Base-by-base conservation (phyloP, 2,797 vertebrate species). In the Microchirus variegatus region DNA sequence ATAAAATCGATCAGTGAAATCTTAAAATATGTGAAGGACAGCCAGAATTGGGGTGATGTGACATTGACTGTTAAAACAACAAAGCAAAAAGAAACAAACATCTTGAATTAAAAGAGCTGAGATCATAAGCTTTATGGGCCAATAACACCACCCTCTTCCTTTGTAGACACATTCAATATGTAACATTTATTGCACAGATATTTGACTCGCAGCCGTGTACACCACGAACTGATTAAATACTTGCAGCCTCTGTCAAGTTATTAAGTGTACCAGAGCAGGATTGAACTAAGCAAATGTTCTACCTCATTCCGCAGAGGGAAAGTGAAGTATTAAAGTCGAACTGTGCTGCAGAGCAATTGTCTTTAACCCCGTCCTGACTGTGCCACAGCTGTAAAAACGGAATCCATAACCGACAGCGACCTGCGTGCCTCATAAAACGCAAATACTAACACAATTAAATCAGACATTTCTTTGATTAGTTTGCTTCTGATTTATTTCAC, bases 371-470 rank as follows among this genome's bases (percentile, higher is more conserved):
- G 8, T 47, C 43, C 54, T 51, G n/a, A 59, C 9, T 22, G 50
- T 3, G 64, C 59, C 3, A 37, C 26, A 31, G 52, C 63, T 77
- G 66, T 51, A 68, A 14, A 70, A 68, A 53, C 45, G 52, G 70
- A 75, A 60, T 69, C 63, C 13, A 53, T 81, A 80, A 89, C 85
- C 79, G 77, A 63, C 70, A 68, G 78, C 53, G 54, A 68, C 64
- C 69, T 38, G 63, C 51, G 15, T 6, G 63, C 56, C 75, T 76
- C 67, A 77, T 72, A 77, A 85, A 90, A 89, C 18, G 69, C 77
- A 87, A 90, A 88, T 90, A 91, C 87, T 89, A 75, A 82, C 73
- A 83, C 83, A 90, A 92, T 91, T 91, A 90, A 90, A 87, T 81
- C 69, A 77, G 86, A 87, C 82, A 35, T 81, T 85, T 85, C 82